A percentile compares a stretch with the other conserved stretches of the same genome.
Evolutionary conservation across 2,888 invertebrate genomes (phyloP).

Genomic region (Lasius platythorax): DNA sequence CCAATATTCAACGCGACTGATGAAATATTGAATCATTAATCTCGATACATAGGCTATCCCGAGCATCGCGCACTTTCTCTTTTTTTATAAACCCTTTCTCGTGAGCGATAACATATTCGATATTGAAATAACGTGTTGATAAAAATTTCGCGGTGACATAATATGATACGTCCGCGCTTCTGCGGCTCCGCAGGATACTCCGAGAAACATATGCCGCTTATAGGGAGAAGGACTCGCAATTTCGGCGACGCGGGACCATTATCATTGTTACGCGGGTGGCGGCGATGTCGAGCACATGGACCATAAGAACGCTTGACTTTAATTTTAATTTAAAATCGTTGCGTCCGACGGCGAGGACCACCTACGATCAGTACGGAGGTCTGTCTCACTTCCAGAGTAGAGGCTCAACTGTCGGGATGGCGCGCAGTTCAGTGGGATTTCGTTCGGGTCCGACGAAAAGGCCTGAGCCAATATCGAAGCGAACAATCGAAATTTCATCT

Average conservation of each 20-base stretch:
- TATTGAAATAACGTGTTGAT: conserved; percentile 45
- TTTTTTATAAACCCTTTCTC: not conserved
- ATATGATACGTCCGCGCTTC: conserved; percentile 33
- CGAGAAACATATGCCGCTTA: conserved; percentile 46
- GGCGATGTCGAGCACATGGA: conserved; percentile 78
- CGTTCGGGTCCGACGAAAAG: conserved; percentile 66
- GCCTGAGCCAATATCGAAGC: conserved; percentile 65
- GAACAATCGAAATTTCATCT: conserved; percentile 58
- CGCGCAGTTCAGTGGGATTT: conserved; percentile 70
- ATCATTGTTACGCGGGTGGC: conserved; percentile 83
- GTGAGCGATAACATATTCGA: conserved; percentile 7
- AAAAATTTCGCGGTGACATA: conserved; percentile 39
- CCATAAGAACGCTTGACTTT: conserved; percentile 83
- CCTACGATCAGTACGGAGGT: conserved; percentile 81
- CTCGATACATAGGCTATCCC: not conserved
- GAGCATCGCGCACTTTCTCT: not conserved
- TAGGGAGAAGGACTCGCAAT: conserved; percentile 73
- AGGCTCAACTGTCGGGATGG: conserved; percentile 66
- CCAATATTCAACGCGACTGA: not conserved
- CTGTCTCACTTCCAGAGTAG: conserved; percentile 72
- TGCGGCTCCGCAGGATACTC: conserved; percentile 6
- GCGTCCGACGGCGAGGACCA: conserved; percentile 82
- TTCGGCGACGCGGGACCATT: conserved; percentile 79
- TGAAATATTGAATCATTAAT: conserved; percentile 19
- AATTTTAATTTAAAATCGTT: conserved; percentile 85